Percentiles rank a stretch among this genome's conserved stretches.
phyloP scores from a whole-genome alignment of 2,888 invertebrate species.

The Thalpophila matura region DNA sequence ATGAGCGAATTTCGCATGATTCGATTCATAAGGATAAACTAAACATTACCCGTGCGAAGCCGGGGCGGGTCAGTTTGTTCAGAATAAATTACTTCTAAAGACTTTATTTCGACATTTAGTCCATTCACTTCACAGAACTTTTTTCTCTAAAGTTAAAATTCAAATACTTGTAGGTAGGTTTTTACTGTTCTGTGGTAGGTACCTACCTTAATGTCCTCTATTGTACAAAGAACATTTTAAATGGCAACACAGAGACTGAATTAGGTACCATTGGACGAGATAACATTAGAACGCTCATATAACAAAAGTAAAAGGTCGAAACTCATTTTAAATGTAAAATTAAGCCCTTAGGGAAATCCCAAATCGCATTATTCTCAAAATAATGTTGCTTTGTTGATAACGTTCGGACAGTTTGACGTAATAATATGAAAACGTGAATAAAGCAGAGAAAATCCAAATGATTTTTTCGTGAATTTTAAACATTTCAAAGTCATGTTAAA shows the following conservation, averaged over 20 bases:
- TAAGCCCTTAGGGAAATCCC: conserved; percentile 21
- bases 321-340: conserved; percentile 34
- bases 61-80: too few species aligned
- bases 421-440: conserved; percentile 3
- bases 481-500: neutral
- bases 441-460: neutral
- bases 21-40: too few species aligned
- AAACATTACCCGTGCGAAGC: too few species aligned
- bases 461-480: too few species aligned
- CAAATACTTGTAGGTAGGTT: conserved; percentile 19
- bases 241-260: conserved; percentile 9
- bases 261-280: conserved; percentile 28
- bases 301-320: conserved; percentile 21
- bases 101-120: conserved; percentile 10
- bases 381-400: conserved; percentile 20
- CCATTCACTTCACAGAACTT: conserved; percentile 21
- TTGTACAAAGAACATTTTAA: conserved; percentile 12
- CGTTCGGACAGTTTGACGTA: neutral
- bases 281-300: conserved; percentile 28
- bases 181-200: too few species aligned
- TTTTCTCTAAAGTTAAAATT: conserved; percentile 9
- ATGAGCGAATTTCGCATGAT: too few species aligned
- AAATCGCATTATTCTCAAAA: neutral
- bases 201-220: conserved; percentile 26
- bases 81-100: conserved; percentile 9